Percentiles rank a stretch among this genome's conserved stretches.
Conservation (phyloP, 2,888 invertebrate species). For the Molanna angustata region DNA sequence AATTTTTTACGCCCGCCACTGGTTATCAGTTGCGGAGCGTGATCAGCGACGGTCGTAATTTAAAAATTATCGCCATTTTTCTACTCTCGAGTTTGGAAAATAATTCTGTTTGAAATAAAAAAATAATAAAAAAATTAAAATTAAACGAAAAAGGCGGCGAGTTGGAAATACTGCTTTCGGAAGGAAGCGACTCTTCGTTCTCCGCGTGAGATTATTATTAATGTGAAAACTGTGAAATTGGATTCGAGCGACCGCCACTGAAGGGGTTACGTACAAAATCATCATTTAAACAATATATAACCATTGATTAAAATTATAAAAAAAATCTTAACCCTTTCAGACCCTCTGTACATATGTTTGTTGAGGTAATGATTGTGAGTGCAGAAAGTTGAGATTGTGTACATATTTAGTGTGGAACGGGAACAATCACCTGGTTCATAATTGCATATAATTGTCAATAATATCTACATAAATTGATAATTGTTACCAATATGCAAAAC, state of each 20-base stretch:
- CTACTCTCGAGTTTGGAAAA: slow-evolving; percentile 32
- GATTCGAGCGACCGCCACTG: slow-evolving; percentile 10
- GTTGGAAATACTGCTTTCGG: slow-evolving; percentile 12
- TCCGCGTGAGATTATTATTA: slow-evolving; percentile 15
- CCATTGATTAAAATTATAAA: too few species aligned
- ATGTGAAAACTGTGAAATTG: slow-evolving; percentile 18
- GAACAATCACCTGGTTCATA: too few species aligned
- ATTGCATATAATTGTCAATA: too few species aligned
- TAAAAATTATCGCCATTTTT: slow-evolving; percentile 33
- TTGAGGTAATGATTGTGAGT: too few species aligned
- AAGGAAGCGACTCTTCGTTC: slow-evolving; percentile 14
- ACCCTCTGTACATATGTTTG: too few species aligned
- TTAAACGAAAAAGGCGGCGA: slow-evolving; percentile 8
- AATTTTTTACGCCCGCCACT: neutral
- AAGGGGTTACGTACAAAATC: slow-evolving; percentile 18
- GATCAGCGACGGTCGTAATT: slow-evolving; percentile 32
- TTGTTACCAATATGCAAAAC: too few species aligned
- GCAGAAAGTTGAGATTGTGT: too few species aligned
- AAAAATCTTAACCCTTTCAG: too few species aligned
- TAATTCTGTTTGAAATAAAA: slow-evolving; percentile 29
- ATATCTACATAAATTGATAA: too few species aligned
- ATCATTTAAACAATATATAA: too few species aligned
- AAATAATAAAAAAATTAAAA: slow-evolving; percentile 10
- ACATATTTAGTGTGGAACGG: too few species aligned
- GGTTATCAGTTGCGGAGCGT: neutral